Evolutionary conservation across 2,113 vertebrate species (phyloP).

Genomic region (Gulo gulo): DNA sequence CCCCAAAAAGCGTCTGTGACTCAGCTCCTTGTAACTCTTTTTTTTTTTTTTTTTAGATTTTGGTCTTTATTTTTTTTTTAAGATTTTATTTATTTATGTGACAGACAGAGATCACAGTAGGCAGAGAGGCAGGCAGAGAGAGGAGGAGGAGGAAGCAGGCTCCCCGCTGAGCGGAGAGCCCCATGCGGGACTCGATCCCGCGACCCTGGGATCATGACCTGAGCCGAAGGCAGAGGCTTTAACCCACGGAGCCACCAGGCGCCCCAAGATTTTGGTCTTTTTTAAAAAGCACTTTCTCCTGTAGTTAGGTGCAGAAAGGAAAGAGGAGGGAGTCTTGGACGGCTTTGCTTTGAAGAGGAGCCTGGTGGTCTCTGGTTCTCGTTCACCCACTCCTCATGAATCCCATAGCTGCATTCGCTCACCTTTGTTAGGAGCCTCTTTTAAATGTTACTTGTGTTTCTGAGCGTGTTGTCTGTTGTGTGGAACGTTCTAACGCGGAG

Average conservation of each 20-base stretch:
- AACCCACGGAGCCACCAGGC: too few relatives aligned
- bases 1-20: slow-evolving; percentile 8
- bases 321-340: neutral
- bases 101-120: too few relatives aligned
- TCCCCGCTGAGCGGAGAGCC: too few relatives aligned
- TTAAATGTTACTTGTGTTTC: neutral
- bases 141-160: too few relatives aligned
- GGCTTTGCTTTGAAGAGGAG: neutral
- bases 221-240: too few relatives aligned
- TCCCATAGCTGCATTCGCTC: neutral
- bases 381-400: neutral
- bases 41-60: neutral
- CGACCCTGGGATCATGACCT: too few relatives aligned
- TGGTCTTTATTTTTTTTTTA: neutral
- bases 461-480: neutral
- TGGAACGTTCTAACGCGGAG: neutral
- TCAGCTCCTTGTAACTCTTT: neutral
- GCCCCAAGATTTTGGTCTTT: neutral
- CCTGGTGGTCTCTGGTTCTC: neutral
- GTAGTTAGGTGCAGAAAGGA: neutral
- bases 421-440: neutral
- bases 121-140: too few relatives aligned
- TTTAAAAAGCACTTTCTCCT: neutral
- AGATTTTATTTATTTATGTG: too few relatives aligned
- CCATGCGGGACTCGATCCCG: too few relatives aligned